Base-by-base conservation (phyloP, 2,113 vertebrate species). In the Callorhinus ursinus region DNA sequence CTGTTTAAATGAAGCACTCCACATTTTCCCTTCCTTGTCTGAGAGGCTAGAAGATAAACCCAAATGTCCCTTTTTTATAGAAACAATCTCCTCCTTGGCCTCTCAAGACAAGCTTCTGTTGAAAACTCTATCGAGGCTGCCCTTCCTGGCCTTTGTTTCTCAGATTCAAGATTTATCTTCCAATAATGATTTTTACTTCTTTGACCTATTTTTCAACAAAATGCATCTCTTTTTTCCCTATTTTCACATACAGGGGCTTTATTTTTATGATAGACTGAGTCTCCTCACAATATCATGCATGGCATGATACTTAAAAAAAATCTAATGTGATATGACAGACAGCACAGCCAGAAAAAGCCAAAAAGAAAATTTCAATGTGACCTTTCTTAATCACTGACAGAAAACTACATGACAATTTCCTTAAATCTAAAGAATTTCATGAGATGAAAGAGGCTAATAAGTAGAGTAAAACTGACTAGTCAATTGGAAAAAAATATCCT, bases 251-350 rank as follows among this genome's bases (percentile, higher is more conserved):
- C 76, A 97, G 19, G 57, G 86, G 46, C 55, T 97, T 97, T 93
- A 96, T 98, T 97, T 98, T 98, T 94, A 69, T 80, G 88, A 98
- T 55, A 94, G 1, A 28, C 96, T 95, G 33, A 94, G 67, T 97
- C 96, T 97, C 61, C 95, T 79, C 92, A 93, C 97, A 97, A 88
- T 97, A 96, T 92, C 97, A 98, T 33, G 81, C 92, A 97, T 28
- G 88, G 82, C 12, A 3, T 59, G 87, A 97, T 97, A 72, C 69
- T 63, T 85, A 49, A 96, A 46, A 94, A 98, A 98, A 95, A n/a
- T 19, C 95, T 98, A 98, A 98, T 69, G 0, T 88, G 95, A 98
- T 81, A 81, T 97, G 98, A 98, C 97, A 98, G 97, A 98, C 97
- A 97, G 83, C 91, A 97, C 69, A 8, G 0, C 46, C 96, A 98